Conservation (phyloP, 2,888 invertebrate species). For the Petrolisthes manimaculis region DNA sequence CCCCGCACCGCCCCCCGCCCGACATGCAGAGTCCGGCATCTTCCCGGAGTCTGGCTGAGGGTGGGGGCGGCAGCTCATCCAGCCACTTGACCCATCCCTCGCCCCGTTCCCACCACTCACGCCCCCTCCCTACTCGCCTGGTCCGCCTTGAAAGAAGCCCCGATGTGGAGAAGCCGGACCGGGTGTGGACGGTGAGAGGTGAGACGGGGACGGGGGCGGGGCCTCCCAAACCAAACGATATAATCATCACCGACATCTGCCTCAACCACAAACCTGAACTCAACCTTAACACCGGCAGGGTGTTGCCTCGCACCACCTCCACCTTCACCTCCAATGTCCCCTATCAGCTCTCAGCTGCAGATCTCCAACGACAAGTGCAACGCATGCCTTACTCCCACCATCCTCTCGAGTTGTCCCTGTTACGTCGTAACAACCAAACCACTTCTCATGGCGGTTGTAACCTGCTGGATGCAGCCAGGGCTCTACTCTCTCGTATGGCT, state of each 20-base stretch:
- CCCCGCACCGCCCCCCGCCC: constrained; percentile 32
- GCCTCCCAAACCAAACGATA: constrained; percentile 21
- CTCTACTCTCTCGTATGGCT: constrained; percentile 9
- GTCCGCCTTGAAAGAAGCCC: constrained; percentile 37
- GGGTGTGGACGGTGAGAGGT: constrained; percentile 44
- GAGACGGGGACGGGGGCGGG: constrained; percentile 25
- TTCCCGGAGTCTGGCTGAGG: constrained; percentile 32
- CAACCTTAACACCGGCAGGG: constrained; percentile 36
- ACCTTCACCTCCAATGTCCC: background rate
- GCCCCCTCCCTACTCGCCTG: constrained; percentile 27
- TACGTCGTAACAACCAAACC: background rate
- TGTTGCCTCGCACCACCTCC: constrained; percentile 3
- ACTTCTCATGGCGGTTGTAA: constrained; percentile 5
- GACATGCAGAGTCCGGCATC: constrained; percentile 22
- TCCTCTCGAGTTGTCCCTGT: background rate
- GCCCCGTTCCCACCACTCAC: constrained; percentile 37
- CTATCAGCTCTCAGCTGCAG: constrained; percentile 30
- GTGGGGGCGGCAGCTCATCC: constrained; percentile 23
- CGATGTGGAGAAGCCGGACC: constrained; percentile 38
- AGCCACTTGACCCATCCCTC: constrained; percentile 42
- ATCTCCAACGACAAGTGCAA: constrained; percentile 23
- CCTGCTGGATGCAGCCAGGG: constrained; percentile 29
- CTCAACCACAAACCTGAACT: constrained; percentile 46
- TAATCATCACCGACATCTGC: constrained; percentile 48
- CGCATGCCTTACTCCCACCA: constrained; percentile 11